Percentiles rank a stretch among this genome's conserved stretches.
Evolutionary conservation across 2,797 vertebrate genomes (phyloP).

Genomic region (Poecilia wingei): DNA sequence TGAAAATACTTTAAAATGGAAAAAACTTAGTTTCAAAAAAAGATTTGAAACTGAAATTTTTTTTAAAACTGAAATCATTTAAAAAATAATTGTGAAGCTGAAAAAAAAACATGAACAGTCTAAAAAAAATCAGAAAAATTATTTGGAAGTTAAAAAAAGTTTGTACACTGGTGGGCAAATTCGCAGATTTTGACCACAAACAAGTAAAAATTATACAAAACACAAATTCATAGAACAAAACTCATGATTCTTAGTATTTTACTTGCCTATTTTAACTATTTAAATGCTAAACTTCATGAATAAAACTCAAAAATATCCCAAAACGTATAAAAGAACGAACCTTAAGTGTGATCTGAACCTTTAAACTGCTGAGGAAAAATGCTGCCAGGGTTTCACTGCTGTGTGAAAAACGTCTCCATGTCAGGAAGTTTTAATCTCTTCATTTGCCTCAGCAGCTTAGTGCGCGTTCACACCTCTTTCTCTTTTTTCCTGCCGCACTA

Average conservation of each 20-base stretch:
- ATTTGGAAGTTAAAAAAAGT: no score
- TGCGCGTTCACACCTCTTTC: conserved; percentile 43
- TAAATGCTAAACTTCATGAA: not conserved
- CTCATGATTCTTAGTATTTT: no score
- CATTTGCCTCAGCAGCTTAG: conserved; percentile 36
- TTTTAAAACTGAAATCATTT: no score
- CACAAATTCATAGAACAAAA: not conserved
- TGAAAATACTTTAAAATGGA: no score
- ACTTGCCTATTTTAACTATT: not conserved
- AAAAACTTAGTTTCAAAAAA: no score
- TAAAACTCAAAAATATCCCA: not conserved
- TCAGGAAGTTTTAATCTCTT: conserved; percentile 44
- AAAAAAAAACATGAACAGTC: no score
- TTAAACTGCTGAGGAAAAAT: not conserved
- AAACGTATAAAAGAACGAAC: not conserved
- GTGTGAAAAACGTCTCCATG: conserved; percentile 28
- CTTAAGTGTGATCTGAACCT: not conserved
- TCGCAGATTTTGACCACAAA: not conserved
- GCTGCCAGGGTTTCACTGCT: conserved; percentile 17
- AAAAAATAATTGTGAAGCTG: no score
- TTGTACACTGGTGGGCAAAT: not conserved
- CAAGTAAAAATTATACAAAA: not conserved
- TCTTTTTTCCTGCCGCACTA: conserved; percentile 15
- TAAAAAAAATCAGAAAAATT: no score
- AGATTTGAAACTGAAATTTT: no score